phyloP scores from a whole-genome alignment of 2,113 vertebrate genomes.

The Heterocephalus glaber region DNA sequence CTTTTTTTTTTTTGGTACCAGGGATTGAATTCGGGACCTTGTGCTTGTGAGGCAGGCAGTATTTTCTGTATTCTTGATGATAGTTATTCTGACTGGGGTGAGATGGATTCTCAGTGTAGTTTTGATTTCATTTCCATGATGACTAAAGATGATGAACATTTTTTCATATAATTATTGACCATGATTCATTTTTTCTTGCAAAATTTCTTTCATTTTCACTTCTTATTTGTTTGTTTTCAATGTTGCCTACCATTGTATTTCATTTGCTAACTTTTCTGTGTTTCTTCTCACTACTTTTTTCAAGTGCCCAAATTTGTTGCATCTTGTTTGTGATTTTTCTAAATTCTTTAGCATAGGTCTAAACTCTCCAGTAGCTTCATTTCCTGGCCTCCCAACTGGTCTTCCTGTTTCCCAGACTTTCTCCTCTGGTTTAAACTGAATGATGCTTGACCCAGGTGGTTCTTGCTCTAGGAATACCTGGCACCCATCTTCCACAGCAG shows the following conservation, averaged over 20 bases:
- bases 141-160: background rate
- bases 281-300: background rate
- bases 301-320: background rate
- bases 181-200: background rate
- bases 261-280: background rate
- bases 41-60: too few relatives aligned
- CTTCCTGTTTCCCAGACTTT: background rate
- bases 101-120: background rate
- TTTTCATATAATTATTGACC: background rate
- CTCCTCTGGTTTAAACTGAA: background rate
- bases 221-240: background rate
- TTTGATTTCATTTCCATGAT: background rate
- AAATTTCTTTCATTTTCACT: background rate
- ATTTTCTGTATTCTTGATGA: background rate
- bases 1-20: too few relatives aligned
- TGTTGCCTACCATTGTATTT: background rate
- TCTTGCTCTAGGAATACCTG: background rate
- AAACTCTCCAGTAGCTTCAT: background rate
- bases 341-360: background rate
- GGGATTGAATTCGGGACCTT: too few relatives aligned
- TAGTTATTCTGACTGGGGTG: background rate
- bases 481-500: background rate
- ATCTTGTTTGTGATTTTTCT: background rate
- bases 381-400: background rate
- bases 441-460: background rate